phyloP scores from a whole-genome alignment of 2,113 vertebrate species.

The Pomatostomus ruficeps region DNA sequence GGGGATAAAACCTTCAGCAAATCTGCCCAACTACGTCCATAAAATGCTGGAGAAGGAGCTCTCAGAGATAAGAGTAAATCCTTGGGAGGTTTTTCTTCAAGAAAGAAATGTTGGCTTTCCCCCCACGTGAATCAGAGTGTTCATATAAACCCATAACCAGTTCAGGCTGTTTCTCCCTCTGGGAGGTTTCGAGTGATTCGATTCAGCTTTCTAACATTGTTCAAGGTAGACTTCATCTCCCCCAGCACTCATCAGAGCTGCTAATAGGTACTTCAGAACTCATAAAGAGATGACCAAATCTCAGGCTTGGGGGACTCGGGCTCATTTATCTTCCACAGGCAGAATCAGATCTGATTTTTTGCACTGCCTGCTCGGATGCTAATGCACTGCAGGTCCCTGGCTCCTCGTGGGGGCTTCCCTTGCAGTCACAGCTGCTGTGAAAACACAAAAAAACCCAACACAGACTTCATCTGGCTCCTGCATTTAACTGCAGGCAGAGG shows the following conservation, averaged over 20 bases:
- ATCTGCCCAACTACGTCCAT: slow-evolving; percentile 14
- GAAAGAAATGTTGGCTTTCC: slow-evolving; percentile 13
- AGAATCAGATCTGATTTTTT: slow-evolving; percentile 79
- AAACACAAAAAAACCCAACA: background rate
- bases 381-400: slow-evolving; percentile 48
- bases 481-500: background rate
- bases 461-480: background rate
- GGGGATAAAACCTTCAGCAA: background rate
- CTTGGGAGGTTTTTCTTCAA: slow-evolving; percentile 43
- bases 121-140: background rate
- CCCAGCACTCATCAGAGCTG: slow-evolving; percentile 78
- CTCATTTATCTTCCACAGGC: slow-evolving; percentile 80
- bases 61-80: slow-evolving; percentile 61
- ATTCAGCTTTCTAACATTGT: slow-evolving; percentile 78
- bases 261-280: slow-evolving; percentile 84
- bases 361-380: slow-evolving; percentile 64
- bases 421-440: slow-evolving; percentile 19
- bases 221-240: slow-evolving; percentile 80
- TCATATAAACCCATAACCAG: slow-evolving; percentile 74
- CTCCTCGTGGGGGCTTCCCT: slow-evolving; percentile 40
- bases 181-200: slow-evolving; percentile 74
- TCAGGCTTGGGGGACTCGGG: slow-evolving; percentile 68
- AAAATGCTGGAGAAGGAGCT: slow-evolving; percentile 53
- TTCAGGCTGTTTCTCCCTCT: slow-evolving; percentile 70
- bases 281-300: slow-evolving; percentile 82